phyloP scores from a whole-genome alignment of 2,888 invertebrate species.

The Auanema freiburgensis region DNA sequence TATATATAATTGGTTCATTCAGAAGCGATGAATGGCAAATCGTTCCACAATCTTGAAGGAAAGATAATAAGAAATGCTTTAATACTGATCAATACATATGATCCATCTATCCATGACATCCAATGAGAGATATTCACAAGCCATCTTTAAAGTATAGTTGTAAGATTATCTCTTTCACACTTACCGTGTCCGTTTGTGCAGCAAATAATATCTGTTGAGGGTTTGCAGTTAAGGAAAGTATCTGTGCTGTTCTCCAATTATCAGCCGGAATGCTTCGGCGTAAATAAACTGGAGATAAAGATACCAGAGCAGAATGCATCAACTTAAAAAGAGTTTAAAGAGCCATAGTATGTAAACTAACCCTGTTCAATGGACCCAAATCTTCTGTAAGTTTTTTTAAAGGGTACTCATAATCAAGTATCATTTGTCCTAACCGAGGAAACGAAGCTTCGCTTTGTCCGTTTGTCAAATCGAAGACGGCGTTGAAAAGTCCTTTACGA shows the following conservation, averaged over 20 bases:
- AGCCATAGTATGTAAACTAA: slow-evolving; percentile 34
- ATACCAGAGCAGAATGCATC: slow-evolving; percentile 82
- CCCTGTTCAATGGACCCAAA: slow-evolving; percentile 88
- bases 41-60: slow-evolving; percentile 77
- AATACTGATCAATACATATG: slow-evolving; percentile 72
- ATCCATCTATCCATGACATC: slow-evolving; percentile 96
- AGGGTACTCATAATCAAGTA: slow-evolving; percentile 94
- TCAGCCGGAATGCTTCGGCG: slow-evolving; percentile 88
- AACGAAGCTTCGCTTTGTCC: slow-evolving; percentile 76
- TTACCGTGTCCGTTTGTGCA: slow-evolving; percentile 82
- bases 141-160: slow-evolving; percentile 73
- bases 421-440: slow-evolving; percentile 93
- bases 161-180: slow-evolving; percentile 19
- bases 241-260: slow-evolving; percentile 78
- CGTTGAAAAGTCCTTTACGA: slow-evolving; percentile 91
- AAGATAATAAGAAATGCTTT: background rate
- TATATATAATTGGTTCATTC: slow-evolving; percentile 75
- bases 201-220: slow-evolving; percentile 92
- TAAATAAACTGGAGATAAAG: slow-evolving; percentile 83
- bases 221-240: slow-evolving; percentile 83
- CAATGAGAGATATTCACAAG: slow-evolving; percentile 92
- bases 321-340: too few species aligned
- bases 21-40: slow-evolving; percentile 85
- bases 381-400: slow-evolving; percentile 93
- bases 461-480: slow-evolving; percentile 93